Conservation (phyloP, 1,140 invertebrate genomes). For the Oryctes rhinoceros region DNA sequence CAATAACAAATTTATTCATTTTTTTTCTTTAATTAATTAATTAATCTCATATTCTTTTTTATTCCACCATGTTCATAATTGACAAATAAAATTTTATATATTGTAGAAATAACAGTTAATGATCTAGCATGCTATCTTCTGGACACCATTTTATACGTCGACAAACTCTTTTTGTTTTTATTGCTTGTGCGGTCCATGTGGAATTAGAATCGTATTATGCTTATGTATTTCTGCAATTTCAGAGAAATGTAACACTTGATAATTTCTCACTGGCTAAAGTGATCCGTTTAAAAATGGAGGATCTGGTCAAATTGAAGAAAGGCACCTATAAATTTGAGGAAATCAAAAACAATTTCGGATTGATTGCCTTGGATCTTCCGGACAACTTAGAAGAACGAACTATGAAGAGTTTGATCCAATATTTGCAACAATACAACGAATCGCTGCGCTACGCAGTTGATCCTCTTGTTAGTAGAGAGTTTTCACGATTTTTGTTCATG, state of each 20-base stretch:
- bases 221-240: background rate
- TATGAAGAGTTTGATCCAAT: background rate
- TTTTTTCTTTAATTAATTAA: background rate
- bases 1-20: background rate
- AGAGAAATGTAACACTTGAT: background rate
- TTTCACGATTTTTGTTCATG: background rate
- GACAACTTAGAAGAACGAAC: background rate
- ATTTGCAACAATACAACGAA: conserved; percentile 6
- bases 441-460: conserved; percentile 12
- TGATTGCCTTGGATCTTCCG: background rate
- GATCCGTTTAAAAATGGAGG: conserved; percentile 1
- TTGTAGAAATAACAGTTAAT: too few relatives aligned
- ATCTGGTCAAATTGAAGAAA: background rate
- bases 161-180: too few relatives aligned
- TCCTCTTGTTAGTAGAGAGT: background rate
- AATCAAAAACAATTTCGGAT: conserved; percentile 17
- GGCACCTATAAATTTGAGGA: conserved; percentile 9
- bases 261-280: conserved; percentile 17
- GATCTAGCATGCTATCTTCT: too few relatives aligned
- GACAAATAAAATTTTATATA: too few relatives aligned
- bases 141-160: too few relatives aligned
- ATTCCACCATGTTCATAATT: too few relatives aligned
- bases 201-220: too few relatives aligned
- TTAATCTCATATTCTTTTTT: too few relatives aligned
- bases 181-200: too few relatives aligned